Percentiles rank a stretch among this genome's conserved stretches.
phyloP scores from a whole-genome alignment of 2,888 invertebrate genomes.

The Tineola bisselliella region DNA sequence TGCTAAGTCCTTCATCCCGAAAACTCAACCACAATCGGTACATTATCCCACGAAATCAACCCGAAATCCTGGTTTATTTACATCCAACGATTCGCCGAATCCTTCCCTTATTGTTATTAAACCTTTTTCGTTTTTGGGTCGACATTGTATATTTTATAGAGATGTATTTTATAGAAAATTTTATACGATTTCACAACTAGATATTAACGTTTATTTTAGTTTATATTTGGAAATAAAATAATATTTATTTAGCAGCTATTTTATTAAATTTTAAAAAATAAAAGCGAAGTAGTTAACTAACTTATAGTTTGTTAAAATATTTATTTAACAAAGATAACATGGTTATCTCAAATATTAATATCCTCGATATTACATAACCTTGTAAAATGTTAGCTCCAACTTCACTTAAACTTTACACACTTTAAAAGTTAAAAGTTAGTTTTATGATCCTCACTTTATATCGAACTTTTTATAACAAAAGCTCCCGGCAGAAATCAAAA shows the following conservation, averaged over 20 bases:
- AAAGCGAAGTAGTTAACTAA: too few species aligned
- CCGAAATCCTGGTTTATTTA: slow-evolving; percentile 9
- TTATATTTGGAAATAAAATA: too few species aligned
- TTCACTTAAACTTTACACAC: background rate
- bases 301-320: too few species aligned
- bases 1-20: background rate
- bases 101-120: slow-evolving; percentile 13
- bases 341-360: too few species aligned
- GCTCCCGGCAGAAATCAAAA: background rate
- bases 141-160: slow-evolving; percentile 1
- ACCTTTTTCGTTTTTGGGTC: slow-evolving; percentile 13
- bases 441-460: background rate
- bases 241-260: too few species aligned
- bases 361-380: background rate
- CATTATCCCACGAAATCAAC: slow-evolving; percentile 11
- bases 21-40: slow-evolving; percentile 8
- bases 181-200: background rate
- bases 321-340: too few species aligned
- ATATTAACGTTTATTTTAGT: too few species aligned
- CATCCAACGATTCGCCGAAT: slow-evolving; percentile 3
- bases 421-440: background rate
- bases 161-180: background rate
- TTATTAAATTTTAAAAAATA: too few species aligned
- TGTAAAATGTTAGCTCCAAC: background rate
- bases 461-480: background rate